Conservation (phyloP, 2,797 vertebrate species). For the Tinamus major region DNA sequence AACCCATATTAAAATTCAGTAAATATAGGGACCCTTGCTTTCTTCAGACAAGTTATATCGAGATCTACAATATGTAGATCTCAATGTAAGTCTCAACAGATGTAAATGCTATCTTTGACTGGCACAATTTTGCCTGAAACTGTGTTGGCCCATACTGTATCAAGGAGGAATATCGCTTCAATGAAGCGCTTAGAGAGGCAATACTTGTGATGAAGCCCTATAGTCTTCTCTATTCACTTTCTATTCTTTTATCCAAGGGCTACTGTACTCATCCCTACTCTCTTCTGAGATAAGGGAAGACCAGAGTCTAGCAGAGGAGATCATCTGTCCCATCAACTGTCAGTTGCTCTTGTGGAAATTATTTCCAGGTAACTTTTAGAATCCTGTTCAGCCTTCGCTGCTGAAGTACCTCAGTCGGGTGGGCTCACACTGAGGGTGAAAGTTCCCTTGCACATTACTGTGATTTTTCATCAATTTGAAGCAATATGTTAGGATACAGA, state of each 20-base stretch:
- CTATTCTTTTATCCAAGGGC: neutral
- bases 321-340: neutral
- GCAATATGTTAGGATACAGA: neutral
- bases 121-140: neutral
- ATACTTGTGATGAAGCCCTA: neutral
- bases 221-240: neutral
- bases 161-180: neutral
- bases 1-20: neutral
- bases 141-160: neutral
- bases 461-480: neutral
- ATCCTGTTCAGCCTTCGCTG: neutral
- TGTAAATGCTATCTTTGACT: neutral
- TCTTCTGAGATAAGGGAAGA: neutral
- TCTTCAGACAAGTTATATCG: too few species aligned
- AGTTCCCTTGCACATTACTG: neutral
- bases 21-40: neutral
- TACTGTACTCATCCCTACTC: neutral
- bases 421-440: neutral
- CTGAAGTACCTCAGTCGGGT: neutral
- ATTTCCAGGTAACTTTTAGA: neutral
- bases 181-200: neutral
- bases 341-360: neutral
- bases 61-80: too few species aligned
- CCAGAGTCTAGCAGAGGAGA: fast-evolving
- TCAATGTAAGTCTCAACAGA: too few species aligned